Conservation (phyloP, 2,888 invertebrate genomes). For the Sinelater perroti region DNA sequence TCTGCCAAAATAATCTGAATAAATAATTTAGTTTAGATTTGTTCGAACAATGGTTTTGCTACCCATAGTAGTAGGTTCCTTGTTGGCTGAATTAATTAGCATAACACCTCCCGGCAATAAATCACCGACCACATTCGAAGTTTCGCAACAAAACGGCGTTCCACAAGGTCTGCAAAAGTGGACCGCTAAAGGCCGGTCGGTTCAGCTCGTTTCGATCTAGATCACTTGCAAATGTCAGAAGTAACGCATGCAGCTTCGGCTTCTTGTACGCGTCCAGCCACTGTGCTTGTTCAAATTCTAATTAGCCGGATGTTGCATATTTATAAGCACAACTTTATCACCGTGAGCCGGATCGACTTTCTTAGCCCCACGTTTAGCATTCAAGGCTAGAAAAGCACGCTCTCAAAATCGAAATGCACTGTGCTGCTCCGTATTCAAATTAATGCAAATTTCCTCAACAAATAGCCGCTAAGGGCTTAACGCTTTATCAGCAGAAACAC, state of each 20-base stretch:
- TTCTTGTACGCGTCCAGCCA: not conserved
- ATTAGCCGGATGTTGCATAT: slow-evolving; percentile 2
- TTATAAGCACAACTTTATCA: no score
- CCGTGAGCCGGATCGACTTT: not conserved
- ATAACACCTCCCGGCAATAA: not conserved
- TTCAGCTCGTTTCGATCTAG: slow-evolving; percentile 9
- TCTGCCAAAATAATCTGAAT: no score
- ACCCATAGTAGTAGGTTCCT: no score
- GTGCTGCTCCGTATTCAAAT: no score
- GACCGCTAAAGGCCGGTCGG: slow-evolving; percentile 3
- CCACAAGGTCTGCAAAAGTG: slow-evolving; percentile 6
- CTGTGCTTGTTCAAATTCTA: not conserved
- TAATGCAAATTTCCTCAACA: no score
- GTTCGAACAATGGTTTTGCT: no score
- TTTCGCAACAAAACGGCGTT: slow-evolving; percentile 10
- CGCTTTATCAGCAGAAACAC: no score
- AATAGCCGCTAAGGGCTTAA: no score
- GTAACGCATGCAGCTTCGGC: not conserved
- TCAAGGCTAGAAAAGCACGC: slow-evolving; percentile 9
- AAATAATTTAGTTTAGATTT: no score
- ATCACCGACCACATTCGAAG: not conserved
- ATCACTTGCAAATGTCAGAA: slow-evolving; percentile 3
- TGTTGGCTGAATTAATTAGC: not conserved
- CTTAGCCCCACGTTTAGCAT: not conserved
- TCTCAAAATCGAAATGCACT: not conserved